Evolutionary conservation across 2,797 vertebrate species (phyloP).

Genomic region (Halcyon smyrnensis): DNA sequence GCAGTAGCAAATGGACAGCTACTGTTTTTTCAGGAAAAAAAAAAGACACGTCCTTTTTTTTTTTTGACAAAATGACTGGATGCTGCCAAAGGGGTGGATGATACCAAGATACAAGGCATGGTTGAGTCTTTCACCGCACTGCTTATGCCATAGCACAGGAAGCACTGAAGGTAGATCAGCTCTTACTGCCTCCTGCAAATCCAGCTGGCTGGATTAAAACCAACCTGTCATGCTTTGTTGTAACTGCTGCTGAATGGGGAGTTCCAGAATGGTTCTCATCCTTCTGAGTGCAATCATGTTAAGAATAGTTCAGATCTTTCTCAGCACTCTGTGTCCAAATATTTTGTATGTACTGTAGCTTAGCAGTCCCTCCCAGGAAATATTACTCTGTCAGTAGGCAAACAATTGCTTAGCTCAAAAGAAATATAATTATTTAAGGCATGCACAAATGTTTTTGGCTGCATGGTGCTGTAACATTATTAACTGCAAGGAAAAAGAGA

Average conservation of each 20-base stretch:
- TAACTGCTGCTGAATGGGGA: neutral
- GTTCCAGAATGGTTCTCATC: neutral
- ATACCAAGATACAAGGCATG: fast-evolving
- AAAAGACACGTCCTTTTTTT: fast-evolving
- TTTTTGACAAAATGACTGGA: neutral
- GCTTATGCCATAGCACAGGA: neutral
- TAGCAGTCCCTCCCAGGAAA: slow-evolving; percentile 57
- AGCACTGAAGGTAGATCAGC: neutral
- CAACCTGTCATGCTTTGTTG: fast-evolving
- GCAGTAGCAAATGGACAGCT: neutral
- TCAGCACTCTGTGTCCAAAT: slow-evolving; percentile 24
- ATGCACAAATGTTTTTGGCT: slow-evolving; percentile 30
- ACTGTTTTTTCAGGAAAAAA: neutral
- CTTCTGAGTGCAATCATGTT: slow-evolving; percentile 14
- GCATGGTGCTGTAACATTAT: neutral
- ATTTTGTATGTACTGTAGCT: slow-evolving; percentile 22
- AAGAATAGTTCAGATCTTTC: neutral
- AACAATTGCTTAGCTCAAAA: slow-evolving; percentile 62
- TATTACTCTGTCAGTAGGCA: slow-evolving; percentile 57
- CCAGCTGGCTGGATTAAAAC: neutral
- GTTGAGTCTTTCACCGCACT: neutral
- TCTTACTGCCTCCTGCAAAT: neutral
- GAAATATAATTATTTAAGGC: slow-evolving; percentile 62
- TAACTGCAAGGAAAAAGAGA: neutral
- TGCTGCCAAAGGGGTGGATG: neutral